Evolutionary conservation across 2,113 vertebrate genomes (phyloP).

Genomic region (Theropithecus gelada): DNA sequence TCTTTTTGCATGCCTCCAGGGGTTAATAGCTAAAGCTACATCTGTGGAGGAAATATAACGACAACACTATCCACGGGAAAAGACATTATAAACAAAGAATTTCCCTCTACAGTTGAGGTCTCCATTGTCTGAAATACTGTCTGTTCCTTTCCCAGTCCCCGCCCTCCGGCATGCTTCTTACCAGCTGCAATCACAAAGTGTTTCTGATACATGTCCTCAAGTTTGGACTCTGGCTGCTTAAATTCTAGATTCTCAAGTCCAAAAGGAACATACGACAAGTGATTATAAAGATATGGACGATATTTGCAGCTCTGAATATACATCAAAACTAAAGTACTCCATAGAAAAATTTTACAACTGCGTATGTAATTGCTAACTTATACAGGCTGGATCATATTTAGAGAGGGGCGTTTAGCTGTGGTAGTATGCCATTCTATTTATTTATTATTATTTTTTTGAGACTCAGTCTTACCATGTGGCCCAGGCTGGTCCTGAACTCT

Average conservation of each 20-base stretch:
- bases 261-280: neutral
- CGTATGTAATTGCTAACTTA: neutral
- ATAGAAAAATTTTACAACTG: neutral
- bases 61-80: neutral
- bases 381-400: neutral
- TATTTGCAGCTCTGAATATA: neutral
- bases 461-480: too few relatives aligned
- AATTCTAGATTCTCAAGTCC: neutral
- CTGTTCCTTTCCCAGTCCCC: neutral
- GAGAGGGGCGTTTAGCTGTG: neutral
- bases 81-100: neutral
- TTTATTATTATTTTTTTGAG: too few relatives aligned
- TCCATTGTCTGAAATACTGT: neutral
- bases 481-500: too few relatives aligned
- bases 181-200: neutral
- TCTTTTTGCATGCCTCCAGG: neutral
- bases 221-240: neutral
- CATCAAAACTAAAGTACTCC: neutral
- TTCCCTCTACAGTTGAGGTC: neutral
- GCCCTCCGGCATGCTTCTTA: neutral
- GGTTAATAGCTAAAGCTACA: neutral
- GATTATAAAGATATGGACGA: neutral
- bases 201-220: neutral
- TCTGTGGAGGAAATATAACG: neutral
- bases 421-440: neutral